These are phyloP conservation scores for Dicrurus megarhynchus DNA, from an alignment of 2,113 vertebrate species.

Conservation along the genomic window DNA sequence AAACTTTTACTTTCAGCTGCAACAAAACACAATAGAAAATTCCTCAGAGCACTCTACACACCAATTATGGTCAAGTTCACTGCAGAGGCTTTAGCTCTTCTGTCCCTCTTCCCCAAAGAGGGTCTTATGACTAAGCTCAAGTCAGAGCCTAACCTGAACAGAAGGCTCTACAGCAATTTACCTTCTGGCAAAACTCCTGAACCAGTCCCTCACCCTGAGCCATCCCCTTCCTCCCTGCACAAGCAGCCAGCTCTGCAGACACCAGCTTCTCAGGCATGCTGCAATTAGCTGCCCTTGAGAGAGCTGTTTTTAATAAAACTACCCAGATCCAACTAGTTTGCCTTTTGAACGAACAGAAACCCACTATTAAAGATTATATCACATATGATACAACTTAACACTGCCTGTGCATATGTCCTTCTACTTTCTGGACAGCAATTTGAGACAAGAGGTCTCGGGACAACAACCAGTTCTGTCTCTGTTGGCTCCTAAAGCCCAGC, in stretches of 20 bases:
- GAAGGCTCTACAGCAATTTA: background rate
- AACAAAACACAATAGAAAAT: background rate
- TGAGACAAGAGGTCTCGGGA: background rate
- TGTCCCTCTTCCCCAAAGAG: background rate
- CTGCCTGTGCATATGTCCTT: background rate
- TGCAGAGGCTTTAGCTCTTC: background rate
- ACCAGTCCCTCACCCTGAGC: background rate
- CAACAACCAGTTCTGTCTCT: background rate
- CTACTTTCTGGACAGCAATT: background rate
- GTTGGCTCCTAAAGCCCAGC: background rate
- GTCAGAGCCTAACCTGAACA: background rate
- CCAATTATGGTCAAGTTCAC: background rate
- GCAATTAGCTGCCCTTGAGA: background rate
- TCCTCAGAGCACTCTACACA: background rate
- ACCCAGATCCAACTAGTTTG: background rate
- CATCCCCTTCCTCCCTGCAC: background rate
- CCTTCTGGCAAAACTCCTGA: background rate
- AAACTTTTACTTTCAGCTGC: conserved; percentile 96
- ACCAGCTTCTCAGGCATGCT: background rate
- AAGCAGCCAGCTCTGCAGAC: background rate
- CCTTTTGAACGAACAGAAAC: background rate
- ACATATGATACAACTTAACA: background rate
- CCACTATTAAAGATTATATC: background rate
- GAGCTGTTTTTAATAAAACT: background rate
- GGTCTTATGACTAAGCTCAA: background rate